Conservation (phyloP, 2,888 invertebrate species). For the Meliscaeva auricollis region DNA sequence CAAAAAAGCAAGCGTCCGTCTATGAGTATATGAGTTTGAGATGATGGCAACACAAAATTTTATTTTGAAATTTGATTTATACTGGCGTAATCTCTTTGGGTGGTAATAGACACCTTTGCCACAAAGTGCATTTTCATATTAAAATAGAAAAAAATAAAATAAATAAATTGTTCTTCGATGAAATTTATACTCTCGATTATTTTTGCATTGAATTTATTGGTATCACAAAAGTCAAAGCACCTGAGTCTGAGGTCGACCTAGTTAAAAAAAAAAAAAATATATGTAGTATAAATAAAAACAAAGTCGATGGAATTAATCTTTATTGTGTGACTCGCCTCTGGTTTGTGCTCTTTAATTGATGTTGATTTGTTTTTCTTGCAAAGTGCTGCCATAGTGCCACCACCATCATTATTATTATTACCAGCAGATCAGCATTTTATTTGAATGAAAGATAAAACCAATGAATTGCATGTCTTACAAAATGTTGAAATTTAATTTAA, state of each 20-base stretch:
- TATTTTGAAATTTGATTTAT: conserved; percentile 70
- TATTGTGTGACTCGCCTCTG: conserved; percentile 23
- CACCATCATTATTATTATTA: not conserved
- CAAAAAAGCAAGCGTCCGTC: not conserved
- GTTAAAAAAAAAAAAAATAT: conserved; percentile 32
- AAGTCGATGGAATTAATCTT: conserved; percentile 50
- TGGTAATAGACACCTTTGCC: conserved; percentile 66
- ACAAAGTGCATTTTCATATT: conserved; percentile 20
- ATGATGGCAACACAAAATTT: conserved; percentile 20
- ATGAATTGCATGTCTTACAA: conserved; percentile 21
- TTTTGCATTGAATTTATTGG: conserved; percentile 28
- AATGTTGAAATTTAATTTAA: conserved; percentile 15
- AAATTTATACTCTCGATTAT: conserved; percentile 47
- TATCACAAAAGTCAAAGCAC: conserved; percentile 36
- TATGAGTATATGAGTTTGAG: not conserved
- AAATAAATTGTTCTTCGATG: conserved; percentile 55
- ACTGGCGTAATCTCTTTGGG: conserved; percentile 64
- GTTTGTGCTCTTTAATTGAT: conserved; percentile 51
- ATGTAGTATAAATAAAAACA: no score
- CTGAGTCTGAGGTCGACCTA: conserved; percentile 65
- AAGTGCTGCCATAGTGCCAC: not conserved
- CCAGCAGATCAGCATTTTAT: conserved; percentile 12
- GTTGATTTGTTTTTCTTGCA: conserved; percentile 19
- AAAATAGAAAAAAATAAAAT: conserved; percentile 57
- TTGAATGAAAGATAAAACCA: conserved; percentile 16